Evolutionary conservation across 2,113 vertebrate species (phyloP).

Genomic region (Festucalex cinctus): DNA sequence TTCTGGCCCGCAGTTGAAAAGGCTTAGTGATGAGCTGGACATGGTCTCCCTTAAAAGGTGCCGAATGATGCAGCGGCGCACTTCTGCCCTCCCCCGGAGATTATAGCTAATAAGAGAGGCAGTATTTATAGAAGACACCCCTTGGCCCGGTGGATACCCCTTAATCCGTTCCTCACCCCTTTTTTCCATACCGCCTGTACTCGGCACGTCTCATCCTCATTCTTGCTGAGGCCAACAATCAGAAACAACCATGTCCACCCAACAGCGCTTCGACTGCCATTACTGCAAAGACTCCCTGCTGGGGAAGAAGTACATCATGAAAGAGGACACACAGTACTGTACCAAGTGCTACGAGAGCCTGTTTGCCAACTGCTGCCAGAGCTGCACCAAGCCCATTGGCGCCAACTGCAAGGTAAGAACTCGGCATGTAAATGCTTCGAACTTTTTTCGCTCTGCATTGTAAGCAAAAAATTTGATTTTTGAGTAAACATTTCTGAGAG

Average conservation of each 20-base stretch:
- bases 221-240: constrained; percentile 13
- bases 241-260: constrained; percentile 71
- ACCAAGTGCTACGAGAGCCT: constrained; percentile 85
- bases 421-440: not conserved
- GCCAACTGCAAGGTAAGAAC: constrained; percentile 83
- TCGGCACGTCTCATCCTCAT: constrained; percentile 28
- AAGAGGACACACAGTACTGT: constrained; percentile 85
- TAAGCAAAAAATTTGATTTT: too few relatives aligned
- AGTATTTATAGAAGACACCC: constrained; percentile 78
- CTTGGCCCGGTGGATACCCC: constrained; percentile 49
- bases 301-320: constrained; percentile 86
- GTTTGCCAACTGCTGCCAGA: constrained; percentile 86
- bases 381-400: constrained; percentile 82
- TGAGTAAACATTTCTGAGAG: too few relatives aligned
- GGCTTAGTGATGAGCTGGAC: constrained; percentile 13
- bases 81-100: constrained; percentile 67
- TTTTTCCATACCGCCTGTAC: constrained; percentile 35
- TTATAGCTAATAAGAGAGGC: constrained; percentile 69
- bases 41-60: constrained; percentile 75
- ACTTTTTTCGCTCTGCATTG: too few relatives aligned
- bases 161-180: constrained; percentile 65
- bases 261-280: constrained; percentile 79
- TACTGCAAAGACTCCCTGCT: constrained; percentile 86
- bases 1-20: not conserved
- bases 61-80: constrained; percentile 55